Evolutionary conservation across 2,888 invertebrate genomes (phyloP).

Genomic region (Cordilura impudica): DNA sequence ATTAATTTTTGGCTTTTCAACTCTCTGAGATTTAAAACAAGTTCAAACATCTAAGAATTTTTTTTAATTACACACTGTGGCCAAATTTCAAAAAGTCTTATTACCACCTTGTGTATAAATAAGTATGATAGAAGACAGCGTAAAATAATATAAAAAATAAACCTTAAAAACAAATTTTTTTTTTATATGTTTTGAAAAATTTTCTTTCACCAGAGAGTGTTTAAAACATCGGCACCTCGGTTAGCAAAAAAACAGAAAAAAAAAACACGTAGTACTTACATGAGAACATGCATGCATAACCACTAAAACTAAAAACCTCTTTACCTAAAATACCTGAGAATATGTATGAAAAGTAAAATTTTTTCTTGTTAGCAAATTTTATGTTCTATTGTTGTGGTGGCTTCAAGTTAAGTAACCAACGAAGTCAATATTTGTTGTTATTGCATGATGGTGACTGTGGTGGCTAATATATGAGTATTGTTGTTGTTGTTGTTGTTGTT

Average conservation of each 20-base stretch:
- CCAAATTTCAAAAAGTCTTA: no score
- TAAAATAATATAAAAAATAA: neutral
- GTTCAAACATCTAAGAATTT: no score
- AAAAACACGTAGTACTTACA: neutral
- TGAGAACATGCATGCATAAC: constrained; percentile 24
- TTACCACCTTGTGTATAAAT: no score
- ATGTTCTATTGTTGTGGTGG: neutral
- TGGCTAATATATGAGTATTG: neutral
- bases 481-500: neutral
- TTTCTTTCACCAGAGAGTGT: neutral
- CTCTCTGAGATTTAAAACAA: no score
- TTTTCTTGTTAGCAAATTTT: neutral
- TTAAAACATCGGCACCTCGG: neutral
- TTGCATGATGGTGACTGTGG: constrained; percentile 16
- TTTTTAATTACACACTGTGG: no score
- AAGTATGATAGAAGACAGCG: neutral
- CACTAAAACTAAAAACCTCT: constrained; percentile 44
- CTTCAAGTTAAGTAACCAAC: constrained; percentile 21
- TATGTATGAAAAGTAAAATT: constrained; percentile 60
- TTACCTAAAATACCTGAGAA: constrained; percentile 54
- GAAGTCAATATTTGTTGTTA: constrained; percentile 7
- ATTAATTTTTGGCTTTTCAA: no score
- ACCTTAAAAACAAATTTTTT: no score
- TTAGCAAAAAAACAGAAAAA: no score
- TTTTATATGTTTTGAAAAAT: no score